Percentiles rank a stretch among this genome's conserved stretches.
Evolutionary conservation across 2,797 vertebrate genomes (phyloP).

Genomic region (Mycteria americana): DNA sequence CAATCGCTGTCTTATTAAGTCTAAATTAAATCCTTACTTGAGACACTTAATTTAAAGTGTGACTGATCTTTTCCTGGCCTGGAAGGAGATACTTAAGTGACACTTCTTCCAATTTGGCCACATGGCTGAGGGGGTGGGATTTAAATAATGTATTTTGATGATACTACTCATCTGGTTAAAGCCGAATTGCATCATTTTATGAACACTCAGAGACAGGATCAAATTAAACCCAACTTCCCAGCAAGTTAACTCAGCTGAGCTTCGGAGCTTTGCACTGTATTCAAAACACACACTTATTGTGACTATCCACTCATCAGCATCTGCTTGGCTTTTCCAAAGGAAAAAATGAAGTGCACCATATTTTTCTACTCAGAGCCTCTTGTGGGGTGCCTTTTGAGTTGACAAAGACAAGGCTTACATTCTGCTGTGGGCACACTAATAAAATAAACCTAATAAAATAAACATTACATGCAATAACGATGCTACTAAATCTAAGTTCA

Average conservation of each 20-base stretch:
- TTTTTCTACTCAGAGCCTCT: conserved; percentile 54
- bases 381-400: conserved; percentile 60
- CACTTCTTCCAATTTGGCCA: conserved; percentile 63
- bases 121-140: conserved; percentile 46
- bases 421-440: conserved; percentile 65
- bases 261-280: background rate
- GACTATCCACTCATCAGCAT: background rate
- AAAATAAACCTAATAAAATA: conserved; percentile 70
- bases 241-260: conserved; percentile 51
- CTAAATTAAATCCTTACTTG: conserved; percentile 76
- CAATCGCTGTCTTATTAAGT: conserved; percentile 75
- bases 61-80: conserved; percentile 70
- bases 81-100: conserved; percentile 58
- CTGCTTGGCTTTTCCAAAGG: conserved; percentile 46
- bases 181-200: conserved; percentile 55
- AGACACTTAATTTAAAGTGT: conserved; percentile 74
- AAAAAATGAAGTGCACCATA: conserved; percentile 38
- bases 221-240: conserved; percentile 47
- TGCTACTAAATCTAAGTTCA: conserved; percentile 66
- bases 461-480: conserved; percentile 64
- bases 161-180: conserved; percentile 60
- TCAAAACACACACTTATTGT: conserved; percentile 44
- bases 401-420: conserved; percentile 59
- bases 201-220: conserved; percentile 22
- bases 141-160: conserved; percentile 64